Evolutionary conservation across 2,797 vertebrate genomes (phyloP).

Genomic region (Sylvia borin): DNA sequence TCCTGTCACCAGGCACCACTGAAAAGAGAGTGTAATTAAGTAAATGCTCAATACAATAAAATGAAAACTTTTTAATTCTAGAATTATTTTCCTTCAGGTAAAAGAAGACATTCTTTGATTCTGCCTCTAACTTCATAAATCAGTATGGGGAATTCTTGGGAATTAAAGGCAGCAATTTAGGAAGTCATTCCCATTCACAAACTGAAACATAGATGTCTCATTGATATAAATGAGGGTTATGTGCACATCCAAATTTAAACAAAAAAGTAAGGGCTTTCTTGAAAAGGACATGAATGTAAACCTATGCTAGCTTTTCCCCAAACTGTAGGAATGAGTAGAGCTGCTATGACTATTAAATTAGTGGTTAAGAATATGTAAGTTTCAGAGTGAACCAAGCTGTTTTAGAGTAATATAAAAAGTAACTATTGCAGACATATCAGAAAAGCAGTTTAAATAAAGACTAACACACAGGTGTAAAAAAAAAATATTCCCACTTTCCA

Average conservation of each 20-base stretch:
- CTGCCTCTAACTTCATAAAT: neutral
- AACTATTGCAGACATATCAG: neutral
- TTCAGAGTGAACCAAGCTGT: neutral
- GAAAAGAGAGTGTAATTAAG: neutral
- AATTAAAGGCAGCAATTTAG: neutral
- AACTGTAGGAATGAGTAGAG: neutral
- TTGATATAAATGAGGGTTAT: neutral
- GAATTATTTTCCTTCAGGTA: neutral
- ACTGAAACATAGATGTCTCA: neutral
- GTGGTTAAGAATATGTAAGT: neutral
- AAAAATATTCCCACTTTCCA: neutral
- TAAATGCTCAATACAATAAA: neutral
- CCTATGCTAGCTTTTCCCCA: neutral
- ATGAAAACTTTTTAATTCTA: neutral
- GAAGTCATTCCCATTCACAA: neutral
- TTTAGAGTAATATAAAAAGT: neutral
- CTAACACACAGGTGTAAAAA: neutral
- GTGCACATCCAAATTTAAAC: neutral
- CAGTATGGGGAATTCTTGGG: neutral
- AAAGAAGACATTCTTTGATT: neutral
- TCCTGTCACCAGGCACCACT: neutral
- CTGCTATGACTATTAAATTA: neutral
- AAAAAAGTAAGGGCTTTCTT: neutral
- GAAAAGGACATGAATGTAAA: neutral
- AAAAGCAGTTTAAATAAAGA: neutral